Conservation (phyloP, 2,113 vertebrate genomes). For the Corvus moneduloides region DNA sequence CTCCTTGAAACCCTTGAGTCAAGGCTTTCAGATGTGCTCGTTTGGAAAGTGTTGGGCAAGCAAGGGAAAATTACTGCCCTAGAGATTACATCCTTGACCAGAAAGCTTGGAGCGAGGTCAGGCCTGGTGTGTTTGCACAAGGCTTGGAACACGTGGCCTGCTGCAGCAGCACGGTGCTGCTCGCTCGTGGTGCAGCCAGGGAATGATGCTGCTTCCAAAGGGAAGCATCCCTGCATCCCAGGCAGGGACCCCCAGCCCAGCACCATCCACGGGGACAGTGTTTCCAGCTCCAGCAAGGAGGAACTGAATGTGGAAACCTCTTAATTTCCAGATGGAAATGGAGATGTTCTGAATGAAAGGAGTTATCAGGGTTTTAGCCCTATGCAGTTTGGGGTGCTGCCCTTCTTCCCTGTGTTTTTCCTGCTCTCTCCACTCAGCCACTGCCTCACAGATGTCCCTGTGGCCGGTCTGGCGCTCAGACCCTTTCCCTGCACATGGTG, state of each 20-base stretch:
- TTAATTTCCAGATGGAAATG: background rate
- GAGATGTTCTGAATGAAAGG: slow-evolving; percentile 23
- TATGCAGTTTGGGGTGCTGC: background rate
- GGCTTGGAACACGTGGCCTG: background rate
- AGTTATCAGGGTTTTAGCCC: slow-evolving; percentile 24
- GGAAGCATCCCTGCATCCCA: background rate
- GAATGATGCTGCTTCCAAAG: background rate
- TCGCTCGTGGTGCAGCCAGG: background rate
- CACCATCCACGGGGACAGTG: accelerated
- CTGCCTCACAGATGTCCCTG: background rate
- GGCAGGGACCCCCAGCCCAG: background rate
- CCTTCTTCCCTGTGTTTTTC: background rate
- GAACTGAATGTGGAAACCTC: background rate
- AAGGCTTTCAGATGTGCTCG: background rate
- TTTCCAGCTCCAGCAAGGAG: background rate
- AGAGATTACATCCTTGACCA: background rate
- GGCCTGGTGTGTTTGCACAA: background rate
- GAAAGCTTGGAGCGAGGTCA: background rate
- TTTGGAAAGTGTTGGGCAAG: slow-evolving; percentile 50
- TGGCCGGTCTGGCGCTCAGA: background rate
- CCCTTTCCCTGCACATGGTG: background rate
- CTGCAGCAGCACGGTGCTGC: accelerated
- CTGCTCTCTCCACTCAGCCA: background rate
- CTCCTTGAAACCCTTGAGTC: slow-evolving; percentile 31
- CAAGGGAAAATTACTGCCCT: background rate